Evolutionary conservation across 2,888 invertebrate species (phyloP), one percentile per base, ranked within the genome.

Genomic region (Zaprionus obscuricornis): DNA sequence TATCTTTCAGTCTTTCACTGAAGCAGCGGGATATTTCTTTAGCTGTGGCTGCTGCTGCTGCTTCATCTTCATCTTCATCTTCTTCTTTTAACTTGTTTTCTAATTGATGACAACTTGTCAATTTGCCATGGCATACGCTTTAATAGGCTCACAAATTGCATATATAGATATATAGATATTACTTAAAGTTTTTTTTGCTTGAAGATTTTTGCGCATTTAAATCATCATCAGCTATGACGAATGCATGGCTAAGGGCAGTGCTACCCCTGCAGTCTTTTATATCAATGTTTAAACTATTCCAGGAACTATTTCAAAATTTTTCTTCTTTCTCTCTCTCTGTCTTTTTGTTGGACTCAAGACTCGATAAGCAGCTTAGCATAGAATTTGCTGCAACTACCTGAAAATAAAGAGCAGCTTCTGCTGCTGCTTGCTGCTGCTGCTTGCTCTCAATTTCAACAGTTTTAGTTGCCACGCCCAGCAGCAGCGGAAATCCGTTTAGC

Each of bases 51-150:
- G 46, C 8, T 13, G 45, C 5, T 46, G 24, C 42, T 11, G 26
- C 24, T 16, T 42, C n/a, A n/a, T n/a, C n/a, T n/a, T 57, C 63
- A 66, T 56, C 74, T n/a, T n/a, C 24, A 13, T 42, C n/a, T n/a
- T n/a, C n/a, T n/a, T 57, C 63, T 64, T 56, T 72, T 70, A 71
- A 73, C 76, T 70, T 83, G 75, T 84, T 84, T 81, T 86, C 86
- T 87, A 88, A 88, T 88, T 88, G 88, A 87, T 85, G 87, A 88
- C 87, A 88, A 88, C 87, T 86, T 69, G 75, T 84, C 85, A 72
- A 87, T 85, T 85, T 66, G 78, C 66, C 66, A 86, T 70, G 84
- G 77, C 67, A 60, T 64, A 83, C 84, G 79, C 77, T 79, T 84
- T 84, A 76, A 85, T 57, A 76, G 63, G 63, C 66, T 60, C 60